phyloP scores from a whole-genome alignment of 53 echinoderm and acorn worm species.

The Echinometra lucunter region DNA sequence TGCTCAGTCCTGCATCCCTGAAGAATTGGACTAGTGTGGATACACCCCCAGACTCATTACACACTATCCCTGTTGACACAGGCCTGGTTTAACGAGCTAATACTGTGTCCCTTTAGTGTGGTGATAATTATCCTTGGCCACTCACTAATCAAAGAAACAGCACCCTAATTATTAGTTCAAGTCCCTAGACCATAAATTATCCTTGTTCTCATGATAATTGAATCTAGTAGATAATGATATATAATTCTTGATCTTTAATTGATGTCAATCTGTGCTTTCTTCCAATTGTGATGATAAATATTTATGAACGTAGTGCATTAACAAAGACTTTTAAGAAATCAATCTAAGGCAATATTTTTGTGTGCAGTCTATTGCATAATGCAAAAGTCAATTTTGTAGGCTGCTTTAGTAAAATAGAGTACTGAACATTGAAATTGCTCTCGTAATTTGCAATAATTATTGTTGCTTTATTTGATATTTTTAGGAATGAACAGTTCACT shows the following conservation, averaged over 20 bases:
- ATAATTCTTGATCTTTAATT: no score
- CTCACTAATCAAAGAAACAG: not conserved
- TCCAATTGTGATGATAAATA: no score
- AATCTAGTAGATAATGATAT: no score
- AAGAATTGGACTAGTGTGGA: not conserved
- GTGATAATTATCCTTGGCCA: not conserved
- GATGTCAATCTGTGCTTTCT: no score
- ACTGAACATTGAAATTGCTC: not conserved
- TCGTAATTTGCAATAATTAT: not conserved
- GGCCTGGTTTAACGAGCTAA: conserved; percentile 11
- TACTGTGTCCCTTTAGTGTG: not conserved
- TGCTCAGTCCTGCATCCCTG: not conserved
- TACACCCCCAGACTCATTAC: conserved; percentile 21
- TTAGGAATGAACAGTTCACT: not conserved
- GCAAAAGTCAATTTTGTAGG: no score
- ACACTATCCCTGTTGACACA: not conserved
- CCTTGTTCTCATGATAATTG: not conserved
- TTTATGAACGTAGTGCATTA: no score
- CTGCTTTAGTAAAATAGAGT: no score
- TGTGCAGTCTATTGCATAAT: no score
- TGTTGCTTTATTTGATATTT: not conserved
- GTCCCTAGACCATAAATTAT: not conserved
- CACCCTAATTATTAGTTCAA: not conserved
- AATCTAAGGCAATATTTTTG: no score
- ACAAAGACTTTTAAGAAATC: no score